phyloP scores from a whole-genome alignment of 92 coral and sea anemone genomes.

The Blastomussa wellsi region DNA sequence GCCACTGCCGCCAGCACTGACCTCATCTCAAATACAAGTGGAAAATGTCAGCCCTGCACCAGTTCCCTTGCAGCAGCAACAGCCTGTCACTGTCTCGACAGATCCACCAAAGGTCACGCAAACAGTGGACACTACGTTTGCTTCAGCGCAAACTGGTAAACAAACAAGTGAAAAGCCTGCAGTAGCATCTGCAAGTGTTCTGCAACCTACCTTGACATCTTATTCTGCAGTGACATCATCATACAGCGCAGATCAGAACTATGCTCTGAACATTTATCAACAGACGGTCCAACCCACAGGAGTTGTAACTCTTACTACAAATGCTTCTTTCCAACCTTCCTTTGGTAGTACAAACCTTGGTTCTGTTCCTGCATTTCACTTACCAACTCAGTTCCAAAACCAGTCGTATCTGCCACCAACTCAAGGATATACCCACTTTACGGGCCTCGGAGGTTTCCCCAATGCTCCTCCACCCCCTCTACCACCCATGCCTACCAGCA shows the following conservation, averaged over 20 bases:
- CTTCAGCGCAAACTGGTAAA: slow-evolving; percentile 21
- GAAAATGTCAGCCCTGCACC: slow-evolving; percentile 97
- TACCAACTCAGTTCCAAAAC: slow-evolving; percentile 60
- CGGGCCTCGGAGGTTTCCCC: slow-evolving; percentile 55
- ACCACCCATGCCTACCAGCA: slow-evolving; percentile 58
- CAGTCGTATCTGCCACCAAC: slow-evolving; percentile 74
- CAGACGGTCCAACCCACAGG: slow-evolving; percentile 46
- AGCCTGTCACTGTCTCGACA: slow-evolving; percentile 24
- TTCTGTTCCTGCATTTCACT: slow-evolving; percentile 62
- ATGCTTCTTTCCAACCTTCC: slow-evolving; percentile 37
- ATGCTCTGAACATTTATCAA: slow-evolving; percentile 25
- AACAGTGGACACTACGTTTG: slow-evolving; percentile 69
- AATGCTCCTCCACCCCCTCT: slow-evolving; percentile 68
- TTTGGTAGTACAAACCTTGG: slow-evolving; percentile 29
- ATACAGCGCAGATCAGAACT: slow-evolving; percentile 17
- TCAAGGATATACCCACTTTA: slow-evolving; percentile 56
- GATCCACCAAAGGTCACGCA: slow-evolving; percentile 65
- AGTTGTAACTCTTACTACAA: slow-evolving; percentile 35
- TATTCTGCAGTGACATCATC: slow-evolving; percentile 22
- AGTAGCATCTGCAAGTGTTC: slow-evolving; percentile 15
- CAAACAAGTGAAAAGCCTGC: slow-evolving; percentile 21
- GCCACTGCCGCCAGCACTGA: slow-evolving; percentile 62
- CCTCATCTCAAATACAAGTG: slow-evolving; percentile 78
- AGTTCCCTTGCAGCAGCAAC: slow-evolving; percentile 57
- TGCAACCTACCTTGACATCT: slow-evolving; percentile 20